phyloP scores from a whole-genome alignment of 2,797 vertebrate species.

The Synanceia verrucosa region DNA sequence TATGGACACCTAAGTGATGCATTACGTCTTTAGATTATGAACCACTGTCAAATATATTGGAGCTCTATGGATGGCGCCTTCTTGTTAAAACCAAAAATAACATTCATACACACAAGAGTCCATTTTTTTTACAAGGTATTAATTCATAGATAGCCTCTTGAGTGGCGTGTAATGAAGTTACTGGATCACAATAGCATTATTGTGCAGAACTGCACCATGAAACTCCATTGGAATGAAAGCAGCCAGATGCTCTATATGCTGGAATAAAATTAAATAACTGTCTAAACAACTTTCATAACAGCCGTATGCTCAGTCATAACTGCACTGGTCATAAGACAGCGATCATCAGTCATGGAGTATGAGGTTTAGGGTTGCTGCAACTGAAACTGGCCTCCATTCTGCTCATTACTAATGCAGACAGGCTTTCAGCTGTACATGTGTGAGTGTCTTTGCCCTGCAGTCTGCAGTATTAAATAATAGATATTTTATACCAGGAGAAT shows the following conservation, averaged over 20 bases:
- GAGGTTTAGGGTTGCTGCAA: background rate
- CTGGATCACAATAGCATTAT: constrained; percentile 39
- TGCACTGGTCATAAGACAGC: constrained; percentile 33
- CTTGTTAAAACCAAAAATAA: constrained; percentile 46
- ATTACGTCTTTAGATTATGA: constrained; percentile 23
- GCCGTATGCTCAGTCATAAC: constrained; percentile 7
- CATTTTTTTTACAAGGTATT: constrained; percentile 34
- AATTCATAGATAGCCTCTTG: constrained; percentile 39
- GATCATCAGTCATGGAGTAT: constrained; percentile 25
- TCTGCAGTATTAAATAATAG: constrained; percentile 32
- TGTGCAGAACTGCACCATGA: constrained; percentile 36
- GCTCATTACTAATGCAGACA: constrained; percentile 31
- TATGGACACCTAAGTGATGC: background rate
- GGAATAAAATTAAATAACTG: constrained; percentile 56
- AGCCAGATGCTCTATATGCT: constrained; percentile 30
- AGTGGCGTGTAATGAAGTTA: constrained; percentile 66
- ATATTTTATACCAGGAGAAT: constrained; percentile 38
- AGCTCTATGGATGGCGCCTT: background rate
- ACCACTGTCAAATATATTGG: constrained; percentile 13
- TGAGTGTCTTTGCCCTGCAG: constrained; percentile 9
- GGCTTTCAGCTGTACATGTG: constrained; percentile 35
- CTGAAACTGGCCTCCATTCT: constrained; percentile 25
- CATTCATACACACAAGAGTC: constrained; percentile 1
- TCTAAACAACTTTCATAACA: constrained; percentile 37
- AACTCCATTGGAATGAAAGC: constrained; percentile 67